Percentiles rank a stretch among this genome's conserved stretches.
These are phyloP conservation scores for Henricia sp. DNA, from an alignment of 53 echinoderm and acorn worm species.

Conservation along the genomic window DNA sequence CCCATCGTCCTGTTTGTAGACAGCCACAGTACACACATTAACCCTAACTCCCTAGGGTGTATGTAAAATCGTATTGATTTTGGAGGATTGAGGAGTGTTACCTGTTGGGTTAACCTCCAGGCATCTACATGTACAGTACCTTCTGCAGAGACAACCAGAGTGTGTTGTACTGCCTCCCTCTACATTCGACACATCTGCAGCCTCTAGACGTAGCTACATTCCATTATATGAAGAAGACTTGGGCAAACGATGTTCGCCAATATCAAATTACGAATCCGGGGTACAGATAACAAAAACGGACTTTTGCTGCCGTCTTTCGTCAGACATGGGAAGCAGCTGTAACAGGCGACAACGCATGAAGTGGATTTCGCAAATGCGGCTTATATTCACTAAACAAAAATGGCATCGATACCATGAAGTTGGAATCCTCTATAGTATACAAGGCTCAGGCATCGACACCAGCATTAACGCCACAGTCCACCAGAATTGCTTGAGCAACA, in stretches of 20 bases:
- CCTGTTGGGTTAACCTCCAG: too few relatives aligned
- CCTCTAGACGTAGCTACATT: conserved; percentile 68
- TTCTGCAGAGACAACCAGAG: conserved; percentile 46
- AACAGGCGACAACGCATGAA: neutral
- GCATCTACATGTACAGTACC: too few relatives aligned
- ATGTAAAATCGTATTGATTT: too few relatives aligned
- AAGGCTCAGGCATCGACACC: too few relatives aligned
- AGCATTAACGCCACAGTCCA: too few relatives aligned
- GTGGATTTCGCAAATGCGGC: conserved; percentile 46
- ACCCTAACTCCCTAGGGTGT: conserved; percentile 46
- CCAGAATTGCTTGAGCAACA: too few relatives aligned
- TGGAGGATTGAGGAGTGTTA: too few relatives aligned
- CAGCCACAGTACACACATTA: conserved; percentile 58
- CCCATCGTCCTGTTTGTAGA: conserved; percentile 65
- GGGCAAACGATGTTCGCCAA: conserved; percentile 29
- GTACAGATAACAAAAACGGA: conserved; percentile 42
- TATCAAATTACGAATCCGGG: conserved; percentile 48
- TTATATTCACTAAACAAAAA: conserved; percentile 19
- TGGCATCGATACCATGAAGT: too few relatives aligned
- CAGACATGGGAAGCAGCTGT: conserved; percentile 35
- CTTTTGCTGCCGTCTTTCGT: conserved; percentile 53
- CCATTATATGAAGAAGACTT: conserved; percentile 45
- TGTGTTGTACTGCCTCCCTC: conserved; percentile 58
- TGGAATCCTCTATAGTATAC: too few relatives aligned
- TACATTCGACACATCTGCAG: conserved; percentile 65